phyloP scores from a whole-genome alignment of 2,113 vertebrate genomes.

The Thalassarche chlororhynchos region DNA sequence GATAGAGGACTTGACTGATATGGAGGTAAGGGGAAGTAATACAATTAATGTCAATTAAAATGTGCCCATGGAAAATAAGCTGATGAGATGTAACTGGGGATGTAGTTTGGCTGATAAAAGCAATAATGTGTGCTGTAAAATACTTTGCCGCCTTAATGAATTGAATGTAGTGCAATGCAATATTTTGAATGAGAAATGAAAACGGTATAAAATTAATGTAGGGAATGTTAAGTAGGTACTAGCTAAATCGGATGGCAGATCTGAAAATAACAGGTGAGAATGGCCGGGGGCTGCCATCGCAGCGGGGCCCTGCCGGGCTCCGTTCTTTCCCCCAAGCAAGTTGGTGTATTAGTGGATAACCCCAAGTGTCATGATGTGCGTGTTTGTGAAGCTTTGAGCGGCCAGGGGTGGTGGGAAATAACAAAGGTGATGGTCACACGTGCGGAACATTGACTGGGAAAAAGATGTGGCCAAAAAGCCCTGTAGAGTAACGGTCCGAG shows the following conservation, averaged over 20 bases:
- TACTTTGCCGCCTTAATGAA: constrained; percentile 48
- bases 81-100: constrained; percentile 65
- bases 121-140: constrained; percentile 56
- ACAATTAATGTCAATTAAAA: constrained; percentile 70
- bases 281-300: fast-evolving
- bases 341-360: not conserved
- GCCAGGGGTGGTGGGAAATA: too few relatives aligned
- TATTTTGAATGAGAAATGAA: constrained; percentile 38
- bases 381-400: not conserved
- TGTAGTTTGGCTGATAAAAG: constrained; percentile 68
- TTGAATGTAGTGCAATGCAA: constrained; percentile 16
- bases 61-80: constrained; percentile 64
- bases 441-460: not conserved
- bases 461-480: not conserved
- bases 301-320: not conserved
- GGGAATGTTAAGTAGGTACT: not conserved
- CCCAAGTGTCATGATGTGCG: fast-evolving
- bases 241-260: fast-evolving
- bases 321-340: not conserved
- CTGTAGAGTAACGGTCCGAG: not conserved
- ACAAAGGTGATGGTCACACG: fast-evolving
- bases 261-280: not conserved
- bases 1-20: constrained; percentile 63
- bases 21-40: constrained; percentile 60
- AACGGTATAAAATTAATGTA: not conserved